Evolutionary conservation across 2,797 vertebrate genomes (phyloP), one percentile per base, ranked within the genome.

Genomic region (Hemitrygon akajei): DNA sequence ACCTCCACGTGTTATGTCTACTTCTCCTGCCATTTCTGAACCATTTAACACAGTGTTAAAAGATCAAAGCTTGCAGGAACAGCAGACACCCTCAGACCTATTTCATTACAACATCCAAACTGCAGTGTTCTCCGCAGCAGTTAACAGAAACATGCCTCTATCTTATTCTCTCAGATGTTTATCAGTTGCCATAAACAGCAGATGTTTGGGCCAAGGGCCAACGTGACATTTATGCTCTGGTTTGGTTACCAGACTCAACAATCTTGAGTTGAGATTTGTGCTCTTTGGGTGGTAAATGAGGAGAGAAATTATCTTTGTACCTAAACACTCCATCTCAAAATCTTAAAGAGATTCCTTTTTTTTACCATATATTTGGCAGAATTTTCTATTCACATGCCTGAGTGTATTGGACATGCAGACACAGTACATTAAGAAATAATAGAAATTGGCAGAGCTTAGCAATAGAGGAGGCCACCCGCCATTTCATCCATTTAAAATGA

Each of bases 281-380:
- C 25, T n/a, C 9, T 27, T 30, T 76, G 40, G 71, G 27, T 60
- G 16, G 71, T 75, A 75, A 58, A 18, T 92, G 12, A 47, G 71
- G 27, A n/a, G 27, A 93, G 40, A 76, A 58, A 10, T 7, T 11
- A 9, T 22, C 63, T 37, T 69, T 69, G 86, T 69, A 89, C 63
- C 60, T 34, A 69, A 69, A 22, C 60, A 89, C n/a, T 37, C 25
- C n/a, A 69, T 89, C 86, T 69, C 18, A 63, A 89, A 20, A 18
- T 34, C 18, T n/a, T 89, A 37, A 89, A 89, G 73, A 58, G 77
- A 76, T n/a, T 87, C 82, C 12, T 71, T 95, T 95, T 94, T 95
- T 95, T 94, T 86, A n/a, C 84, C 27, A 66, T 76, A 89, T 94
- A 77, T 75, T 93, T 94, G 94, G 92, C 95, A 95, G 94, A 94